Conservation (phyloP, 1,140 invertebrate genomes). For the Papilio polytes region DNA sequence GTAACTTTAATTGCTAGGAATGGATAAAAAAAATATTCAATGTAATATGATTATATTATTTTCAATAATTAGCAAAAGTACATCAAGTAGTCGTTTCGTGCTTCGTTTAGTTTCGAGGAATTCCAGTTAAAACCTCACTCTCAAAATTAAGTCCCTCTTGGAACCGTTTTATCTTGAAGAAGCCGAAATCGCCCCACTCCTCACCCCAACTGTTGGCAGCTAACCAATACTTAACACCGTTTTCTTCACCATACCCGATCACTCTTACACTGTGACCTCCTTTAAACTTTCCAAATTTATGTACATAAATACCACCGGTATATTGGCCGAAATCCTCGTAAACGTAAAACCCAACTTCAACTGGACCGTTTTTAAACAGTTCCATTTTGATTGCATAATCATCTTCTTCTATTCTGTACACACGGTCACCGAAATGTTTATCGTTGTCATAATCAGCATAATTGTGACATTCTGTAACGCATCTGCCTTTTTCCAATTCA, state of each 20-base stretch:
- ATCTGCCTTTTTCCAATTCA: constrained; percentile 88
- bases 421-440: constrained; percentile 88
- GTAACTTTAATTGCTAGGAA: too few species aligned
- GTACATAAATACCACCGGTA: constrained; percentile 92
- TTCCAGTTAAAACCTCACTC: background rate
- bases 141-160: background rate
- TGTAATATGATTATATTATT: too few species aligned
- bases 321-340: constrained; percentile 93
- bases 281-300: constrained; percentile 87
- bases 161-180: constrained; percentile 88
- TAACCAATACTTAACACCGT: constrained; percentile 91
- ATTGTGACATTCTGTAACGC: constrained; percentile 87
- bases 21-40: too few species aligned
- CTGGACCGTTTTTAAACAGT: constrained; percentile 93
- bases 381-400: constrained; percentile 90
- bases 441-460: constrained; percentile 88
- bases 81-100: too few species aligned
- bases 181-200: constrained; percentile 92
- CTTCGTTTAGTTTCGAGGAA: background rate
- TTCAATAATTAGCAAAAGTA: too few species aligned
- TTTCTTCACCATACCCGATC: constrained; percentile 92
- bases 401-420: constrained; percentile 87
- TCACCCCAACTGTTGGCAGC: constrained; percentile 95
- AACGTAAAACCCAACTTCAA: constrained; percentile 93
- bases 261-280: constrained; percentile 94